Evolutionary conservation across 2,797 vertebrate species (phyloP), one percentile per base, ranked within the genome.

Genomic region (Serranus cabrilla): DNA sequence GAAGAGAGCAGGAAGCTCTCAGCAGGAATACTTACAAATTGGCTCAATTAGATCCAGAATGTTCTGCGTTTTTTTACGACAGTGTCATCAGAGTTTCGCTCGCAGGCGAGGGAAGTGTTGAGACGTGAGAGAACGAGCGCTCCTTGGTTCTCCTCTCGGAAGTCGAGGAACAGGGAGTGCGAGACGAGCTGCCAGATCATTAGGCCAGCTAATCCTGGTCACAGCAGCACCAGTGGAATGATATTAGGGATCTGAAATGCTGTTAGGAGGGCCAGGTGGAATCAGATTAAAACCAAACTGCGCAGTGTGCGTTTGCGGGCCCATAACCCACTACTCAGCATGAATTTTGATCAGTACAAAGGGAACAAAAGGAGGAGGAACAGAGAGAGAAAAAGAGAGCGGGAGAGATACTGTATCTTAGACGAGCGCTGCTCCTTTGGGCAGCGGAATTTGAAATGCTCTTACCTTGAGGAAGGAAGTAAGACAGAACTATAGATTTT

Each of bases 251-350:
- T 90, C 92, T 91, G 89, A 94, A 94, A 94, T 94, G 87, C 91
- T 92, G 93, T 94, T 94, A 93, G 89, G 82, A 87, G 81, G 91
- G 86, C 91, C 89, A 88, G 85, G 85, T 92, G 91, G 93, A 95
- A 95, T 95, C 95, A 94, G 94, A 96, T 95, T 94, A 94, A 92
- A 92, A 93, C 90, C 91, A 92, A 94, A 94, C 94, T 92, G 91
- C 87, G 80, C 92, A 88, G 90, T 94, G 92, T 90, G 93, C 93
- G 91, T 92, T 91, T 91, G 91, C 80, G 71, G 84, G 89, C 82
- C 89, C 88, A 89, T 92, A 93, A 92, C 86, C 85, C 88, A 91
- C 83, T 83, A 91, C 93, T 94, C 94, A 92, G 91, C 93, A 93
- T 95, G 94, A 95, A 95, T 95, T 93, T 91, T 92, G 94, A 95